Evolutionary conservation across 2,888 invertebrate genomes (phyloP).

Genomic region (Protula sp.): DNA sequence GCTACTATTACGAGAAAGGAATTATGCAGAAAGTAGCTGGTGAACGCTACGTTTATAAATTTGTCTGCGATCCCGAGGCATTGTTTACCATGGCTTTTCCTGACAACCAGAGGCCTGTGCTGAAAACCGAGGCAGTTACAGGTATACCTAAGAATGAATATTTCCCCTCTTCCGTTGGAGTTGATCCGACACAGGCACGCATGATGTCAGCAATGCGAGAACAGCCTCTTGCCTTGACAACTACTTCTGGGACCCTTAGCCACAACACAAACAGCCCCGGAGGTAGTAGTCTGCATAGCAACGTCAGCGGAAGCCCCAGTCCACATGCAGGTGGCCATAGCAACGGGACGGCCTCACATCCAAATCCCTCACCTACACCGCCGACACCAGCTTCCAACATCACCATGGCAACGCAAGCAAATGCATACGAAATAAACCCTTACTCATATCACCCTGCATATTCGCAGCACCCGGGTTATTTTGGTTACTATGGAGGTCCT

Average conservation of each 20-base stretch:
- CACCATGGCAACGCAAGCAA: background rate
- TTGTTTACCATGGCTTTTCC: constrained; percentile 51
- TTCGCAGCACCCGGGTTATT: background rate
- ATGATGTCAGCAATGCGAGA: background rate
- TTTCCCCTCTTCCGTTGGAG: background rate
- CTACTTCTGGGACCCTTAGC: background rate
- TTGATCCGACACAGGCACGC: background rate
- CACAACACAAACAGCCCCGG: background rate
- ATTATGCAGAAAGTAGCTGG: constrained; percentile 94
- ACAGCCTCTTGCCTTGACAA: constrained; percentile 11
- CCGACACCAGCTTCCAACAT: background rate
- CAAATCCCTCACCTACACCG: too few species aligned
- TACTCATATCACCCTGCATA: too few species aligned
- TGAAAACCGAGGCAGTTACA: constrained; percentile 33
- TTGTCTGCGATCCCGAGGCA: constrained; percentile 80
- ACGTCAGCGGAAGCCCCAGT: background rate
- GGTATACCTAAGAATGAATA: background rate
- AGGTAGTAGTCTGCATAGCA: background rate
- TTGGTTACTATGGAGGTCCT: background rate
- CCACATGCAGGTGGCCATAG: background rate
- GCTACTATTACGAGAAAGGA: constrained; percentile 98
- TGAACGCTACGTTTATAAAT: constrained; percentile 92
- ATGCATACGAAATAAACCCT: background rate
- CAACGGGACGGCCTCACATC: too few species aligned
- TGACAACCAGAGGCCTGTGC: constrained; percentile 40